Conservation (phyloP, 2,888 invertebrate genomes). For the Drosophila emarginata region DNA sequence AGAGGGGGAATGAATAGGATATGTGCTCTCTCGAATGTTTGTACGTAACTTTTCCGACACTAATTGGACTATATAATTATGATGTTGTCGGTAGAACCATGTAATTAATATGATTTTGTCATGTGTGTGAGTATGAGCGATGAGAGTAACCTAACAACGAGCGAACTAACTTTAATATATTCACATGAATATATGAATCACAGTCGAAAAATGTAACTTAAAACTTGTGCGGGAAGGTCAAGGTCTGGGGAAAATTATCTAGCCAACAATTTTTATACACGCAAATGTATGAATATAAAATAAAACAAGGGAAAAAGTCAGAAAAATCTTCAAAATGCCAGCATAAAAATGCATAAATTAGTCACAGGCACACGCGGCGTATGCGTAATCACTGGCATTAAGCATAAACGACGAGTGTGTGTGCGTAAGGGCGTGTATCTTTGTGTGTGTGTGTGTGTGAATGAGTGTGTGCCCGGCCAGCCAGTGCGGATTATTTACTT, state of each 20-base stretch:
- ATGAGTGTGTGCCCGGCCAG: slow-evolving; percentile 14
- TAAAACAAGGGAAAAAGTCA: not conserved
- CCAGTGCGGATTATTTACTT: slow-evolving; percentile 45
- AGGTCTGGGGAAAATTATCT: slow-evolving; percentile 39
- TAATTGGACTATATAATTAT: slow-evolving; percentile 8
- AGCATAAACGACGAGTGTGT: slow-evolving; percentile 49
- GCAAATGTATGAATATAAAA: slow-evolving; percentile 22
- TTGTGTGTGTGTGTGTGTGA: not conserved
- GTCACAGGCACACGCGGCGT: slow-evolving; percentile 46
- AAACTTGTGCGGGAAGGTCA: slow-evolving; percentile 15
- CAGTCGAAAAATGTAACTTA: not conserved
- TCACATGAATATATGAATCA: slow-evolving; percentile 1
- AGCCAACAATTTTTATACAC: slow-evolving; percentile 39
- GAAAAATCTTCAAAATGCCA: not conserved
- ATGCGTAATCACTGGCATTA: slow-evolving; percentile 65
- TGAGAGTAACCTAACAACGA: not conserved
- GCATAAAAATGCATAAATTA: slow-evolving; percentile 49
- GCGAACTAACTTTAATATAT: not conserved
- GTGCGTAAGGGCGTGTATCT: slow-evolving; percentile 12
- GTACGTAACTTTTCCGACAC: not conserved
- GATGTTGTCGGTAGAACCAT: not conserved
- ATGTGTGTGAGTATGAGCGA: not conserved
- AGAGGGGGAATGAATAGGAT: not conserved
- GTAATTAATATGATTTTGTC: slow-evolving; percentile 8
- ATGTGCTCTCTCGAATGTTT: not conserved